Evolutionary conservation across 2,113 vertebrate species (phyloP).

Genomic region (Halichoeres trimaculatus): DNA sequence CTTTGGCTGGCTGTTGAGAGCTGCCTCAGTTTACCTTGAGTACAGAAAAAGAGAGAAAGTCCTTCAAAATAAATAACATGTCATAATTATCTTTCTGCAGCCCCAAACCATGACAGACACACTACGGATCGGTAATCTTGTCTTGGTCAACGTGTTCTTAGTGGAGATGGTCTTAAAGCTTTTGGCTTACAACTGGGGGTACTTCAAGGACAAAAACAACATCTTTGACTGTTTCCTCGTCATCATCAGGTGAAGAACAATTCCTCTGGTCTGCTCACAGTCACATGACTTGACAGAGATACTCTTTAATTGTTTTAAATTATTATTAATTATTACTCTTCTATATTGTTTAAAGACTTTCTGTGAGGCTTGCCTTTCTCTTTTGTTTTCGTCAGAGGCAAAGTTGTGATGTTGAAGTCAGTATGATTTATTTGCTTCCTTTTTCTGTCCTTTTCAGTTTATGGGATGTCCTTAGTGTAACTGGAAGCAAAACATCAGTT

Average conservation of each 20-base stretch:
- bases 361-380: too few relatives aligned
- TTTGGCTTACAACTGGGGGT: constrained; percentile 86
- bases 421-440: too few relatives aligned
- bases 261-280: too few relatives aligned
- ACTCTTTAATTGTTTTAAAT: too few relatives aligned
- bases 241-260: constrained; percentile 87
- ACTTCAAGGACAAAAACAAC: constrained; percentile 90
- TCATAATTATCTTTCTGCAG: constrained; percentile 60
- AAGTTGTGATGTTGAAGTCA: too few relatives aligned
- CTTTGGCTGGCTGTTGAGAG: too few relatives aligned
- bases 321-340: too few relatives aligned
- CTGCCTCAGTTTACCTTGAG: background rate
- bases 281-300: too few relatives aligned
- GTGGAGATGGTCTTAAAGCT: constrained; percentile 93
- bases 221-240: constrained; percentile 91
- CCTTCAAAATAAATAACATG: too few relatives aligned
- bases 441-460: constrained; percentile 76
- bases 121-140: constrained; percentile 89
- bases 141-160: constrained; percentile 92
- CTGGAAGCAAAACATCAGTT: constrained; percentile 85
- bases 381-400: too few relatives aligned
- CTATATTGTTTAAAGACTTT: too few relatives aligned
- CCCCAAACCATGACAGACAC: constrained; percentile 85
- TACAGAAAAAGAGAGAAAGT: too few relatives aligned
- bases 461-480: constrained; percentile 89